A percentile compares a stretch with the other conserved stretches of the same genome.
phyloP scores from a whole-genome alignment of 2,888 invertebrate species.

The Drosophila conformis region DNA sequence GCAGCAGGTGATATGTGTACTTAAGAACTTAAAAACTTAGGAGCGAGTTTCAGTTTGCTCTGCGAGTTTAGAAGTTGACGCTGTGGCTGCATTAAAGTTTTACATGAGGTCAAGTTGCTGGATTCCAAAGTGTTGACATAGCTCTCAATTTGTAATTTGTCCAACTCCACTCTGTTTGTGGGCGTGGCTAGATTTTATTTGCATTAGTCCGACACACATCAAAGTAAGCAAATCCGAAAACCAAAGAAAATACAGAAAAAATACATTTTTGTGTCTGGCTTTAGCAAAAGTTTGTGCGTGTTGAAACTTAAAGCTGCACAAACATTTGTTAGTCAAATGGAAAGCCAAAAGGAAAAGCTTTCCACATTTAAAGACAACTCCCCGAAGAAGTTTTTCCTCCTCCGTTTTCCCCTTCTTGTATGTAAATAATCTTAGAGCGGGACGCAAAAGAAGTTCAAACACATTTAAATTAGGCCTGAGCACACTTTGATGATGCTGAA shows the following conservation, averaged over 20 bases:
- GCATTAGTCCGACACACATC: slow-evolving; percentile 65
- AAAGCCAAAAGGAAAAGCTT: slow-evolving; percentile 31
- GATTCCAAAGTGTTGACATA: slow-evolving; percentile 52
- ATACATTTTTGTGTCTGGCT: slow-evolving; percentile 37
- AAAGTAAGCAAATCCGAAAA: slow-evolving; percentile 26
- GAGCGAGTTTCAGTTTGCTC: slow-evolving; percentile 60
- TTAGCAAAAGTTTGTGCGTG: slow-evolving; percentile 25
- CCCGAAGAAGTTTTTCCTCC: slow-evolving; percentile 40
- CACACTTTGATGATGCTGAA: slow-evolving; percentile 72
- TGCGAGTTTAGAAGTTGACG: slow-evolving; percentile 45
- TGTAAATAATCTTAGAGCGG: slow-evolving; percentile 61
- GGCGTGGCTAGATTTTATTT: slow-evolving; percentile 57
- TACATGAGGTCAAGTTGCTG: slow-evolving; percentile 51
- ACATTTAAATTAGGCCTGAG: slow-evolving; percentile 75
- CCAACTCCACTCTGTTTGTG: slow-evolving; percentile 22
- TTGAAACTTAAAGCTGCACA: slow-evolving; percentile 57
- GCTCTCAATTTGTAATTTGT: slow-evolving; percentile 72
- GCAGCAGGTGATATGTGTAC: slow-evolving; percentile 67
- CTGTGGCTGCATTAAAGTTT: slow-evolving; percentile 67
- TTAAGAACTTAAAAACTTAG: slow-evolving; percentile 69
- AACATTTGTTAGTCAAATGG: slow-evolving; percentile 36
- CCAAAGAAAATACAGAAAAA: not conserved
- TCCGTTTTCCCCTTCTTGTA: slow-evolving; percentile 19
- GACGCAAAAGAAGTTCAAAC: slow-evolving; percentile 65
- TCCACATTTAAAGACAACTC: slow-evolving; percentile 33